A percentile compares a stretch with the other conserved stretches of the same genome.
Conservation (phyloP, 1,140 invertebrate species). For the Calliphora vicina region DNA sequence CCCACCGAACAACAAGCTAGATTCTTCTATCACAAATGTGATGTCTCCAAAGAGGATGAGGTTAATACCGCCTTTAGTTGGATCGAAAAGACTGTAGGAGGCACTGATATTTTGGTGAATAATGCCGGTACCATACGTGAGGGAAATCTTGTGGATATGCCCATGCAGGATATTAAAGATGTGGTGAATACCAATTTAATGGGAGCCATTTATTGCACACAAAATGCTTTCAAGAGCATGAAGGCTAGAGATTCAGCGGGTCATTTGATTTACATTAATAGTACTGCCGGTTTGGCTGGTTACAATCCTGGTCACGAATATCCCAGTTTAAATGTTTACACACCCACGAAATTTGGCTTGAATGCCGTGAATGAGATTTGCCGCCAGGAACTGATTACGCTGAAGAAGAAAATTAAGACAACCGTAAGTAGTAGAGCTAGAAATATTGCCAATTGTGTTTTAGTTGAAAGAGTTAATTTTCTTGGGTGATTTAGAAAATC, state of each 20-base stretch:
- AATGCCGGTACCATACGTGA: conserved; percentile 68
- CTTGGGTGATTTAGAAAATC: not conserved
- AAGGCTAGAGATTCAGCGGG: conserved; percentile 68
- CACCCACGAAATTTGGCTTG: conserved; percentile 69
- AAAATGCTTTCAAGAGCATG: conserved; percentile 69
- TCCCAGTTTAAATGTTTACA: conserved; percentile 64
- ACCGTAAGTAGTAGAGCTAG: conserved; percentile 44
- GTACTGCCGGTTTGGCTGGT: conserved; percentile 62
- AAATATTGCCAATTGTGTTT: not conserved
- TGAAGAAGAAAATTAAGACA: conserved; percentile 48
- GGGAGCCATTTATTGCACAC: conserved; percentile 67
- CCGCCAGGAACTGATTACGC: conserved; percentile 69
- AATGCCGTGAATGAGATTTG: conserved; percentile 68
- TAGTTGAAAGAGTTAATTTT: not conserved
- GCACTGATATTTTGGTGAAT: conserved; percentile 74
- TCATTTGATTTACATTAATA: conserved; percentile 64
- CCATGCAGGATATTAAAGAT: conserved; percentile 44
- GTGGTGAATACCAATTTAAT: conserved; percentile 67
- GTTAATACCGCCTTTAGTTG: conserved; percentile 70
- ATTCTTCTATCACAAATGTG: conserved; percentile 66
- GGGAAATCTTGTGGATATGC: conserved; percentile 44
- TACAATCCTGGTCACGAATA: conserved; percentile 18
- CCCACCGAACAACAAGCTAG: conserved; percentile 42
- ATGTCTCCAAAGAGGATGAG: conserved; percentile 70
- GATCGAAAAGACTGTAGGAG: conserved; percentile 68